These are phyloP conservation scores for Cosmia trapezina DNA, from an alignment of 2,888 invertebrate species.

Conservation along the genomic window DNA sequence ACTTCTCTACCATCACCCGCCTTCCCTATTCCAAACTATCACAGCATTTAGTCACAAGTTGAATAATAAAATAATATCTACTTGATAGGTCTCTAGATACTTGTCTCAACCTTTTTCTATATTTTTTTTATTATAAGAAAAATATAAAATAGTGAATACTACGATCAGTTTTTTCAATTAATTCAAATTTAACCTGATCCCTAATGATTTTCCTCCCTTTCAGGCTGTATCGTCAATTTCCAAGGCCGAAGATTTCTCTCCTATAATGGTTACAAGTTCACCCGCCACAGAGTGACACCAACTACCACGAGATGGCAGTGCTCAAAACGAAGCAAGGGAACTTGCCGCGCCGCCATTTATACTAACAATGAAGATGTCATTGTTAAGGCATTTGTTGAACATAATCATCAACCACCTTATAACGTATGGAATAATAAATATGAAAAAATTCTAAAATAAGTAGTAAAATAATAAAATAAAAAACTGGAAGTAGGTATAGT, in stretches of 20 bases:
- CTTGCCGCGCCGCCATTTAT: constrained; percentile 42
- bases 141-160: background rate
- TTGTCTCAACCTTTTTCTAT: background rate
- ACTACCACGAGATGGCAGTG: constrained; percentile 37
- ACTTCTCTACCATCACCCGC: too few species aligned
- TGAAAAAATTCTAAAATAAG: background rate
- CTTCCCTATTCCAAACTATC: background rate
- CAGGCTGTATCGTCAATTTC: constrained; percentile 13
- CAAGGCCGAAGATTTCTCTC: constrained; percentile 18
- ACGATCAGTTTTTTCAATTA: background rate
- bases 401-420: constrained; percentile 20
- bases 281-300: constrained; percentile 10
- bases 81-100: background rate
- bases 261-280: constrained; percentile 40
- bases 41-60: background rate
- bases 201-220: background rate
- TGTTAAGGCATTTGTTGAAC: constrained; percentile 29
- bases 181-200: background rate
- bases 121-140: background rate
- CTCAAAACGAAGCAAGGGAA: constrained; percentile 11
- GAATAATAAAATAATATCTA: background rate
- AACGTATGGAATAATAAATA: constrained; percentile 1
- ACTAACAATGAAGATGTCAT: constrained; percentile 55
- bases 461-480: too few species aligned
- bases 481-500: too few species aligned